Evolutionary conservation across 1,140 invertebrate species (phyloP).

Genomic region (Diorhabda sublineata): DNA sequence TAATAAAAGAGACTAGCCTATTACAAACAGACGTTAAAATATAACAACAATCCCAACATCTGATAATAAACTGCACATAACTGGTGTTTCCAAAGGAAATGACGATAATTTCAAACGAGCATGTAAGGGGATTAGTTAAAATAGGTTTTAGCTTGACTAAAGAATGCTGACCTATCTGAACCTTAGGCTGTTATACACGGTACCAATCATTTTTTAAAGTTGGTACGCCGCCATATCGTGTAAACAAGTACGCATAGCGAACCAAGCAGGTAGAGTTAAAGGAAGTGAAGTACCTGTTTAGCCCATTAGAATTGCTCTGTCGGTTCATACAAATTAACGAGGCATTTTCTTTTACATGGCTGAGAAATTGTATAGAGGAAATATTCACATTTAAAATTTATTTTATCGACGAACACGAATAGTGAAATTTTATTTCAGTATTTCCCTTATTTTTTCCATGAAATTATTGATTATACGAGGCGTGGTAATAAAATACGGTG

Average conservation of each 20-base stretch:
- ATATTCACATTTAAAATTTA: too few relatives aligned
- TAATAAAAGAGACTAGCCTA: neutral
- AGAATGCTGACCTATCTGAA: constrained; percentile 1
- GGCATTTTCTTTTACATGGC: too few relatives aligned
- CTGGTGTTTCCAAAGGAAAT: neutral
- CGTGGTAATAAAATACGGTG: too few relatives aligned
- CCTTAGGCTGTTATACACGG: constrained; percentile 1
- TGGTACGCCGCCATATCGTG: neutral
- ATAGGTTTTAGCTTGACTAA: constrained; percentile 1
- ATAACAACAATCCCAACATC: neutral
- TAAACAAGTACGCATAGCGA: constrained; percentile 1
- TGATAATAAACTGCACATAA: neutral
- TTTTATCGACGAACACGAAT: too few relatives aligned
- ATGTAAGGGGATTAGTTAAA: neutral
- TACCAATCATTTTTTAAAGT: neutral
- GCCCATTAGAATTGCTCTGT: neutral
- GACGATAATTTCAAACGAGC: constrained; percentile 2
- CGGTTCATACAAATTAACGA: too few relatives aligned
- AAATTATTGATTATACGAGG: too few relatives aligned
- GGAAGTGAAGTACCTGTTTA: neutral
- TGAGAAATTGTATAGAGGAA: too few relatives aligned
- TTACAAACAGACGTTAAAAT: neutral
- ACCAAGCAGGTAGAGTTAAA: constrained; percentile 2
- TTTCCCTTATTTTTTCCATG: too few relatives aligned
- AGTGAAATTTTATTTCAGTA: too few relatives aligned